Conservation (phyloP, 1,140 invertebrate genomes). For the Pinna nobilis region DNA sequence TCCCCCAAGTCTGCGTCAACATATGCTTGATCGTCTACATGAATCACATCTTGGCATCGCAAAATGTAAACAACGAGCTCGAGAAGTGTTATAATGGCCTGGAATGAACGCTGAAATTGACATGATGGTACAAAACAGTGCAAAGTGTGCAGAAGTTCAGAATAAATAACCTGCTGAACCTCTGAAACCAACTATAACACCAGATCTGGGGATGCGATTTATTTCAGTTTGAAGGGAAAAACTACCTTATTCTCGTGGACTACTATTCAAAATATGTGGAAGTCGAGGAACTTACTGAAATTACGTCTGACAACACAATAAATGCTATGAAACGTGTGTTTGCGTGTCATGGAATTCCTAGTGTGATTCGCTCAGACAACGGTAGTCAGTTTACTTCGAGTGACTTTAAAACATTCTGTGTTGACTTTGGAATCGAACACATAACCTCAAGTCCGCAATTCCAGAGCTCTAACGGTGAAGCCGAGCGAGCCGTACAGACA, state of each 20-base stretch:
- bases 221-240: slow-evolving; percentile 29
- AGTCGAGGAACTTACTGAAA: slow-evolving; percentile 13
- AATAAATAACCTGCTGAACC: slow-evolving; percentile 27
- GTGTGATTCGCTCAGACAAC: slow-evolving; percentile 72
- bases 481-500: slow-evolving; percentile 50
- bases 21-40: slow-evolving; percentile 21
- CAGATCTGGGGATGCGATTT: slow-evolving; percentile 35
- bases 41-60: slow-evolving; percentile 31
- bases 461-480: too few relatives aligned
- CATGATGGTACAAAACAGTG: slow-evolving; percentile 71
- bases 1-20: slow-evolving; percentile 7
- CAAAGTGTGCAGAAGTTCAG: slow-evolving; percentile 59
- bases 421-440: slow-evolving; percentile 41
- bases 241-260: slow-evolving; percentile 45
- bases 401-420: slow-evolving; percentile 61
- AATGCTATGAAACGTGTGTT: too few relatives aligned
- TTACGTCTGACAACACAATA: slow-evolving; percentile 27
- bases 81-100: slow-evolving; percentile 28
- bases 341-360: slow-evolving; percentile 39
- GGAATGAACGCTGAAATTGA: slow-evolving; percentile 59
- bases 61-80: slow-evolving; percentile 35
- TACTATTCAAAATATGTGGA: slow-evolving; percentile 48
- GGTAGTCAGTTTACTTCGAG: slow-evolving; percentile 72
- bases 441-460: slow-evolving; percentile 46
- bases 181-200: slow-evolving; percentile 4